A percentile compares a stretch with the other conserved stretches of the same genome.
These are phyloP conservation scores for Agriotes lineatus DNA, from an alignment of 2,888 invertebrate genomes.

Conservation along the genomic window DNA sequence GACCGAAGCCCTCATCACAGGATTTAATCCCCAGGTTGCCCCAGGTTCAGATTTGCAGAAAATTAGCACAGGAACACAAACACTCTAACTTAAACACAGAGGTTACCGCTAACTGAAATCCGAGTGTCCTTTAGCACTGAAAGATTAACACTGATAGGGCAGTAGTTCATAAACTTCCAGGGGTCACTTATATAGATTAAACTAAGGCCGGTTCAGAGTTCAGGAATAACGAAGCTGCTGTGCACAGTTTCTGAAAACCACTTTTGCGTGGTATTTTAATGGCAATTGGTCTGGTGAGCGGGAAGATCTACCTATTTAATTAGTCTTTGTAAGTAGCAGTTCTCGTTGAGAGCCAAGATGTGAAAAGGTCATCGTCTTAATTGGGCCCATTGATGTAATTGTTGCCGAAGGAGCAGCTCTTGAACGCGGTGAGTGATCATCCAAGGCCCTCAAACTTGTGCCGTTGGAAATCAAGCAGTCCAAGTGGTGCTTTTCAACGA, in stretches of 20 bases:
- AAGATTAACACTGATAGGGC: conserved; percentile 47
- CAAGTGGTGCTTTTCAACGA: too few species aligned
- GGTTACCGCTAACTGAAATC: conserved; percentile 2
- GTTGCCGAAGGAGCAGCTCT: not conserved
- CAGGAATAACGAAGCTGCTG: conserved; percentile 18
- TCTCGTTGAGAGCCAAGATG: not conserved
- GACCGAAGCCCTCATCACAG: conserved; percentile 38
- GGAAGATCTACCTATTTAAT: conserved; percentile 8
- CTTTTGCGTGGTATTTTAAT: conserved; percentile 9
- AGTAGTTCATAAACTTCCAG: conserved; percentile 31
- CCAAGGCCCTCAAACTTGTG: too few species aligned
- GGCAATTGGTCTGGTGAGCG: not conserved
- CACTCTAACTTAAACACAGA: conserved; percentile 8
- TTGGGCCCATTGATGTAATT: conserved; percentile 1
- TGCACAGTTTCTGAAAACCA: conserved; percentile 24
- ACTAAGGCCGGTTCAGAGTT: conserved; percentile 38
- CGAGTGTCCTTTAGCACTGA: conserved; percentile 36
- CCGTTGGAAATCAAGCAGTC: too few species aligned
- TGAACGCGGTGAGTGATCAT: not conserved
- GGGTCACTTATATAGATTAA: conserved; percentile 39
- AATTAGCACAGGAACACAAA: not conserved
- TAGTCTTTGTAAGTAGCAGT: not conserved
- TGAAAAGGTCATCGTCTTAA: conserved; percentile 9
- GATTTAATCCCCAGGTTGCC: not conserved
- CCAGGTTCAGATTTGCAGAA: not conserved